Evolutionary conservation across 2,113 vertebrate species (phyloP), one percentile per base, ranked within the genome.

Genomic region (Chamaea fasciata): DNA sequence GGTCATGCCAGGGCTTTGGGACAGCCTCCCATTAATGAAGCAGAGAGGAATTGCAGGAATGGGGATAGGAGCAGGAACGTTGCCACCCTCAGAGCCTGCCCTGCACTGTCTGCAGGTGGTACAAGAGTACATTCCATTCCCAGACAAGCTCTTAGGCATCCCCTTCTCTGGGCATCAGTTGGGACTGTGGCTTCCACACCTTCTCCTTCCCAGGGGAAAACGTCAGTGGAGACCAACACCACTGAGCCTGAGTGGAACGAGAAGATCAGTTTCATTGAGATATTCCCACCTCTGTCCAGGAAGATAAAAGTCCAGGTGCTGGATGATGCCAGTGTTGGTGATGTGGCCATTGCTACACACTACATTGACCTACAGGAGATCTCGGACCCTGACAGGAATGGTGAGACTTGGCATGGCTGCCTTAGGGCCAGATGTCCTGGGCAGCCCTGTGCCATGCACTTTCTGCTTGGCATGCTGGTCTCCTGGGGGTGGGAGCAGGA

Each of bases 191-290:
- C 47, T 52, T 83, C 84, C 39, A 87, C 15, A 28, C 4, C 11
- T 75, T 94, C 33, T 81, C 33, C 85, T 75, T 76, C 68, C 69
- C 91, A 99, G 99, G 99, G 99, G 6, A 98, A 99, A 97, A 99
- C 99, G 0, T 99, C 98, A 0, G 98, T 99, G 15, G 97, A 97
- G 41, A 96, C 73, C 23, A 98, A 96, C 95, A 98, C 98, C 28
- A 98, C 96, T 8, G 96, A 92, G 41, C 99, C 99, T 0, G 95
- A 98, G 63, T 99, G 99, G 99, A 99, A 99, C 0, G 99, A 99
- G 83, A 98, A 99, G 96, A 98, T 99, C 94, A 98, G 98, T 90
- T 99, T 99, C 86, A 98, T 99, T 2, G 99, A 99, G 95, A 99
- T 99, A 97, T 99, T 99, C 89, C 99, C 99, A 0, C 98, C 99